These are phyloP conservation scores for human DNA, from an alignment of 2,113 vertebrate genomes.

Conservation along the genomic window DNA sequence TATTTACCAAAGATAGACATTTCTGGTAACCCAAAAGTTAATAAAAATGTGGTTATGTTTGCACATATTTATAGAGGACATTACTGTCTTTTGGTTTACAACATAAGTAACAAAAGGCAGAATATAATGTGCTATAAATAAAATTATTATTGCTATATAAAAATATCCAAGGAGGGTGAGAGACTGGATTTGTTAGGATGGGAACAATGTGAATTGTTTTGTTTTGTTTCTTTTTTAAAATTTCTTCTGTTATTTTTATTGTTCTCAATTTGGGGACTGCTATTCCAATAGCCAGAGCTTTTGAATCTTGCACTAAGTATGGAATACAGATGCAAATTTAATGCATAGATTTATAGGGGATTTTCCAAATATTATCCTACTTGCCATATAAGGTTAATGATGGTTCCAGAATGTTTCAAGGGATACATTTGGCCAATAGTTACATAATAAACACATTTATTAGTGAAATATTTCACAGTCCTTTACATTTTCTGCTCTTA, in stretches of 20 bases:
- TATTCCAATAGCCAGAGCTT: background rate
- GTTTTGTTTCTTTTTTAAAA: background rate
- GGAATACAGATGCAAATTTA: slow-evolving; percentile 2
- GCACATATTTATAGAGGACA: background rate
- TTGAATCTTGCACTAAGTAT: background rate
- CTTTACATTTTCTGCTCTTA: background rate
- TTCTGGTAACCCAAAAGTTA: background rate
- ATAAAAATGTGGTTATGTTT: background rate
- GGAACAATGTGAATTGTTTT: background rate
- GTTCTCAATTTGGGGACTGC: background rate
- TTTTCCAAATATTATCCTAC: slow-evolving; percentile 4
- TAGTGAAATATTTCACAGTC: background rate
- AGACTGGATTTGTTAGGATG: background rate
- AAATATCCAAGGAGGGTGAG: background rate
- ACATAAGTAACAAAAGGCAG: background rate
- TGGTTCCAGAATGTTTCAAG: background rate
- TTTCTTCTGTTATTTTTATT: slow-evolving; percentile 25
- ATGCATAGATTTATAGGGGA: background rate
- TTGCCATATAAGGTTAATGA: background rate
- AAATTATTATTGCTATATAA: background rate
- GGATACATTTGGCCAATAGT: background rate
- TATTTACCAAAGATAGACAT: background rate
- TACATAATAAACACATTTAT: background rate
- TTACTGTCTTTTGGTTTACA: background rate
- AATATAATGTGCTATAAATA: background rate